Evolutionary conservation across 2,888 invertebrate species (phyloP), one percentile per base, ranked within the genome.

Genomic region (Horisme vitalbata): DNA sequence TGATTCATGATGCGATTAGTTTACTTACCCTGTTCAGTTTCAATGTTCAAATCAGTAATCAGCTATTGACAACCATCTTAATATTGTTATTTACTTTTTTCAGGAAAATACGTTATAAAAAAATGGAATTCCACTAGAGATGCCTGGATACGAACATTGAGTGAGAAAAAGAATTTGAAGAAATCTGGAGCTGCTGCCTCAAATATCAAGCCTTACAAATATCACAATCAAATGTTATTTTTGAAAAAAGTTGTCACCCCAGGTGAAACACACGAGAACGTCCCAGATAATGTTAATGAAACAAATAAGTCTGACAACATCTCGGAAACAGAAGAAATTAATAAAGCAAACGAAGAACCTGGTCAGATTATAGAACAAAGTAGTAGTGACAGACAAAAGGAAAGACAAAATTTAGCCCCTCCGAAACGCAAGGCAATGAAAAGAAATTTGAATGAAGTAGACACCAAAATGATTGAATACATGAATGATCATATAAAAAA

Each of bases 191-290:
- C n/a, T n/a, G n/a, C n/a, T n/a, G n/a, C n/a, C n/a, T n/a, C n/a
- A n/a, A n/a, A n/a, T n/a, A 15, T 11, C 52, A 61, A 57, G 52
- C 48, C 55, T 9, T 60, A 57, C 52, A 55, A 54, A 57, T 60
- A 56, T 20, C 55, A 58, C 13, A 49, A 57, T 50, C 61, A 59
- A 13, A 54, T 61, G 53, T 14, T 57, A 12, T 59, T 61, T 58
- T 60, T 55, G 52, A 56, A 58, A 58, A 61, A 58, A 54, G 51
- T 56, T 20, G 52, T 57, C 9, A 20, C 51, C 11, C 10, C 57
- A 10, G 55, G 52, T 55, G 52, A 60, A 37, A 60, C 52, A 24
- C 56, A 57, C 44, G 56, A 58, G 21, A 59, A 28, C 48, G 55
- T 52, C 50, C 14, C 52, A 46, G 47, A 23, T 48, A 39, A 26